Conservation (phyloP, 2,113 vertebrate species). For the Poicephalus gulielmi region DNA sequence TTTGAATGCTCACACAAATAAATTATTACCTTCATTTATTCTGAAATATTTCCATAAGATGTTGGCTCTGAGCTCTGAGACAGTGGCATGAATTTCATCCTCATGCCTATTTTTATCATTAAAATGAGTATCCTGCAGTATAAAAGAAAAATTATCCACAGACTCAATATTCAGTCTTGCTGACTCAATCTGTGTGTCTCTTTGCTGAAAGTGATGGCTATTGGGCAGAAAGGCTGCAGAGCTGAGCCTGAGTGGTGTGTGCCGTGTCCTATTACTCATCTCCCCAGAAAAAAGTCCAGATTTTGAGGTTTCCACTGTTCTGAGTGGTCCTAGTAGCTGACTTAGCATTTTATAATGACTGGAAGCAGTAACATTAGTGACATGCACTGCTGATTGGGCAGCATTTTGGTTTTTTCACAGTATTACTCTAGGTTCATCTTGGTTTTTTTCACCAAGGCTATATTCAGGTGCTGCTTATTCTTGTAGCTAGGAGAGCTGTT, state of each 20-base stretch:
- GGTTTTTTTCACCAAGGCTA: not conserved
- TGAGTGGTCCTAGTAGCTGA: not conserved
- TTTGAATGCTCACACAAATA: slow-evolving; percentile 63
- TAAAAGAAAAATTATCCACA: not conserved
- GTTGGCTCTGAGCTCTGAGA: slow-evolving; percentile 9
- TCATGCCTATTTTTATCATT: not conserved
- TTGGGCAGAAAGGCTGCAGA: not conserved
- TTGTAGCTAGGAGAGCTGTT: not conserved
- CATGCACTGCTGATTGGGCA: not conserved
- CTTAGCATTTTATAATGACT: not conserved
- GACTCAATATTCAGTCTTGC: rapidly evolving
- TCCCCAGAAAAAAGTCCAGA: not conserved
- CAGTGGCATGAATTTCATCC: not conserved
- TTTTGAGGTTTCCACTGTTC: not conserved
- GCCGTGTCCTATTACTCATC: not conserved
- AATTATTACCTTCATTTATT: slow-evolving; percentile 39
- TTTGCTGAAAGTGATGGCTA: rapidly evolving
- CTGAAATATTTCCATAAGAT: slow-evolving; percentile 44
- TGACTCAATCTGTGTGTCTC: not conserved
- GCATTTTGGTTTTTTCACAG: not conserved
- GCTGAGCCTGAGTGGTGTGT: not conserved
- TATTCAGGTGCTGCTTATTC: not conserved
- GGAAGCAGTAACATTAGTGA: not conserved
- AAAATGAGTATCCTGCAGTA: not conserved
- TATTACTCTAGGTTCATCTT: not conserved